phyloP scores from a whole-genome alignment of 2,797 vertebrate genomes.

The Taeniopygia guttata region DNA sequence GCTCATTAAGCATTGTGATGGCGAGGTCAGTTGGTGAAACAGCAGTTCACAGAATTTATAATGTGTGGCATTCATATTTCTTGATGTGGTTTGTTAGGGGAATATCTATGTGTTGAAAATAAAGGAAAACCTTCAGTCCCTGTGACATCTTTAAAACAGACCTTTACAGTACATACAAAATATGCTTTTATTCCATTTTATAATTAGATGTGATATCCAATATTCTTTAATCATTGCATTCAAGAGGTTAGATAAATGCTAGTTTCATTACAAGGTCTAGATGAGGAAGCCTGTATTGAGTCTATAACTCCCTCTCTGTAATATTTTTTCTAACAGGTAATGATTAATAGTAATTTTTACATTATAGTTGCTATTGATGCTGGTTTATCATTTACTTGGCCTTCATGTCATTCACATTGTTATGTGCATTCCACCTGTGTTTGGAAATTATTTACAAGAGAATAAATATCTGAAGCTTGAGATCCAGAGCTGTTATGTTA shows the following conservation, averaged over 20 bases:
- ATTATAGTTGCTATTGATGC: neutral
- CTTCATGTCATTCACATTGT: neutral
- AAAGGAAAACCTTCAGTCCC: neutral
- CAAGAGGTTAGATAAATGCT: neutral
- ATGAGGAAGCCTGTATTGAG: neutral
- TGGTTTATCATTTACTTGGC: neutral
- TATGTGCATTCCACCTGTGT: neutral
- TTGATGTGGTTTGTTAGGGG: neutral
- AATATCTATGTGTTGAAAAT: neutral
- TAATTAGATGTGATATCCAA: neutral
- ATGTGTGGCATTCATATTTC: neutral
- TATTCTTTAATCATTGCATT: neutral
- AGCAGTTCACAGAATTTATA: neutral
- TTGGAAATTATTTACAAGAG: neutral
- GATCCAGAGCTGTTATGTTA: neutral
- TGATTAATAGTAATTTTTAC: neutral
- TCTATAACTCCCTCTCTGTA: neutral
- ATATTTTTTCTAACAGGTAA: neutral
- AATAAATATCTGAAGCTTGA: neutral
- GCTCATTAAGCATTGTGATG: neutral
- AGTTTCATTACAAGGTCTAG: neutral
- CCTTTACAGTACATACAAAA: neutral
- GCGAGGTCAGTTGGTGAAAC: neutral
- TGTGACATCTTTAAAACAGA: neutral
- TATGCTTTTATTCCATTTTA: neutral